Evolutionary conservation across 2,113 vertebrate genomes (phyloP).

Genomic region (Falco punctatus): DNA sequence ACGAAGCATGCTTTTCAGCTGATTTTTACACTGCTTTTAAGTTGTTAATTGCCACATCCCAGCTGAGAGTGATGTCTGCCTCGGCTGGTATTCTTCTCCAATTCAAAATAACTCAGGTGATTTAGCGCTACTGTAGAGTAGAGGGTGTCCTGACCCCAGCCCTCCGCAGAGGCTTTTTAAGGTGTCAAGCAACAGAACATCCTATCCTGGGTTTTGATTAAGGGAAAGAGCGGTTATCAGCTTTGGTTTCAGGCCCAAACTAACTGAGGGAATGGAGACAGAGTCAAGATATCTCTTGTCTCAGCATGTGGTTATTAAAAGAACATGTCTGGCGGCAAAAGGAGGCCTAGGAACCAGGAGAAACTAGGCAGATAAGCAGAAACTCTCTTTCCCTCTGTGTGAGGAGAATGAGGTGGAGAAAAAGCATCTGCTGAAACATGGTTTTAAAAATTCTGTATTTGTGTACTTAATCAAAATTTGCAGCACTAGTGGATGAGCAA

Average conservation of each 20-base stretch:
- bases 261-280: not conserved
- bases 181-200: not conserved
- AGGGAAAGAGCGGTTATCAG: not conserved
- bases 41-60: not conserved
- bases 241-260: not conserved
- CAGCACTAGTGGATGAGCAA: not conserved
- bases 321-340: slow-evolving; percentile 23
- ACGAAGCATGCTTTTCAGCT: not conserved
- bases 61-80: not conserved
- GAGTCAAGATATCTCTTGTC: not conserved
- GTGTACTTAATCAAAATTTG: not conserved
- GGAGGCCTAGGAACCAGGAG: not conserved
- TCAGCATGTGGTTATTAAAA: slow-evolving; percentile 27
- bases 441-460: not conserved
- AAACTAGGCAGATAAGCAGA: not conserved
- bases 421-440: not conserved
- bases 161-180: not conserved
- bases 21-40: not conserved
- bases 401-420: not conserved
- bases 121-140: not conserved
- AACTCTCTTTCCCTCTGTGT: not conserved
- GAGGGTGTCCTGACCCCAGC: not conserved
- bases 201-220: not conserved
- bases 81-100: not conserved
- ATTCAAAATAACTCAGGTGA: not conserved